Base-by-base conservation (phyloP, 1,140 invertebrate species). In the Zaprionus davidi region DNA sequence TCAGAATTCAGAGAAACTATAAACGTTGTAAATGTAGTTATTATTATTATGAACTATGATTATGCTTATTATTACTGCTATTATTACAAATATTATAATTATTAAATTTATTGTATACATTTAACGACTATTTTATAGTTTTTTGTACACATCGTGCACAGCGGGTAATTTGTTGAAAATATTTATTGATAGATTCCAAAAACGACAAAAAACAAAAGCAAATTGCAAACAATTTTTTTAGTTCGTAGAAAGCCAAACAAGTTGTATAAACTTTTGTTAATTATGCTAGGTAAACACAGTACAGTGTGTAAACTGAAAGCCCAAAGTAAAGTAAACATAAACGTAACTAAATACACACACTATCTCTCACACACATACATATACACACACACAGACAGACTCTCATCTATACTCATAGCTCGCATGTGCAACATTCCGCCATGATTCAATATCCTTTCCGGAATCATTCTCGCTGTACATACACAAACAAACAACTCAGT, bases 241-340 rank as follows among this genome's bases (percentile, higher is more conserved):
- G 70, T 87, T 82, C 56, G 46, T 82, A 82, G 62, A 72, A 75
- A 78, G 82, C 82, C 79, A 77, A 87, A 72, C 76, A 78, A 72
- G 63, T 82, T 72, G 81, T 88, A 90, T 59, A 87, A 79, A 88
- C 64, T 84, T 88, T 88, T 90, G 85, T 88, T 86, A 87, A 84
- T 69, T 88, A 88, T 90, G 78, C 69, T 88, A 84, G 85, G 71
- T 78, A 49, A 74, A 9, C 20, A 9, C 20, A 56, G 31, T 81
- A 68, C 71, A 64, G 41, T 64, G 17, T 73, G 17, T 73, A 74
- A 74, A 67, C 57, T 62, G 74, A 78, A 85, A 81, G 41, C 67
- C 57, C 65, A 38, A 83, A 79, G 49, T 69, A 73, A 82, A 79
- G 68, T 71, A 79, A 72, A 36, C 41, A 49, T 34, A 36, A 34